Conservation (phyloP, 2,797 vertebrate species). For the Cynopterus sphinx region DNA sequence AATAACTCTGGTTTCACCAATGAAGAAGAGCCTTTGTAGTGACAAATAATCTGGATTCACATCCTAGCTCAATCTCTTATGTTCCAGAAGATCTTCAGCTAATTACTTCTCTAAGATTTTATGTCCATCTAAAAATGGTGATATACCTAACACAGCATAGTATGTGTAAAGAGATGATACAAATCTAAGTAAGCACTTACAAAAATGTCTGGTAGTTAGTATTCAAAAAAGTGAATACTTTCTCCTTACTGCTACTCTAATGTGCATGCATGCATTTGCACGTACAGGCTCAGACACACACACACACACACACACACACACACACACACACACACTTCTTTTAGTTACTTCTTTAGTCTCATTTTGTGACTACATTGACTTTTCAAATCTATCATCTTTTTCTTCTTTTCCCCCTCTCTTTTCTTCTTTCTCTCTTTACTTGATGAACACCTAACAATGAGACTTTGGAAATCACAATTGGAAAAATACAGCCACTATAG, state of each 20-base stretch:
- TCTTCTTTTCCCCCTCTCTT: background rate
- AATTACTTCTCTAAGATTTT: background rate
- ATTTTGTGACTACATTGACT: background rate
- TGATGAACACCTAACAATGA: slow-evolving; percentile 56
- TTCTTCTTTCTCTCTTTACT: slow-evolving; percentile 25
- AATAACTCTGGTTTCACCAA: background rate
- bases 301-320: background rate
- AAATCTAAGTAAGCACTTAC: background rate
- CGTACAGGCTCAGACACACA: no score
- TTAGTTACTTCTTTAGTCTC: background rate
- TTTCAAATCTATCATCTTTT: slow-evolving; percentile 31
- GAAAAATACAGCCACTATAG: slow-evolving; percentile 47
- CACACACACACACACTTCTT: background rate
- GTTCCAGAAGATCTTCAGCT: background rate
- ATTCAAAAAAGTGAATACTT: background rate
- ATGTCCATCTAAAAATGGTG: background rate
- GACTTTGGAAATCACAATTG: slow-evolving; percentile 46
- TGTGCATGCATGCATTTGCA: background rate
- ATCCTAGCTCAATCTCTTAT: background rate
- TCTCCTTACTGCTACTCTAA: background rate
- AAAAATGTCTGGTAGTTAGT: background rate
- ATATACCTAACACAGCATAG: background rate
- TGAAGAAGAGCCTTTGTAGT: background rate
- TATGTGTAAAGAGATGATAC: background rate
- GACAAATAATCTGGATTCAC: background rate